A percentile compares a stretch with the other conserved stretches of the same genome.
Evolutionary conservation across 2,797 vertebrate genomes (phyloP).

Genomic region (Alosa sapidissima): DNA sequence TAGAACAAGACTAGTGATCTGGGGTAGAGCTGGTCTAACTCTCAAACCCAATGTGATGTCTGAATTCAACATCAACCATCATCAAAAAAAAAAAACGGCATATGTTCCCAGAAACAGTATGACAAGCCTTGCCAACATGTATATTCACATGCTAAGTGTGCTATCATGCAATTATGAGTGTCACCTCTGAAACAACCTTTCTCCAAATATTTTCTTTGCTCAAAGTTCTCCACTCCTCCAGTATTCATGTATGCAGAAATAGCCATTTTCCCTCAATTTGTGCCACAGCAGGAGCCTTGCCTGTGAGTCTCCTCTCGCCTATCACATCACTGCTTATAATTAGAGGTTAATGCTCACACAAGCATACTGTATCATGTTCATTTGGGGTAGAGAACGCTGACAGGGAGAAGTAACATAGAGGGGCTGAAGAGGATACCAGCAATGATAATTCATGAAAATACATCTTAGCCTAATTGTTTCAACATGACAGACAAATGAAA

Average conservation of each 20-base stretch:
- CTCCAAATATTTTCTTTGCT: too few species aligned
- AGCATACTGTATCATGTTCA: not conserved
- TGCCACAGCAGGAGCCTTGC: not conserved
- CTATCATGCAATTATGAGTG: not conserved
- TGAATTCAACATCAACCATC: too few species aligned
- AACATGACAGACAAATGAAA: not conserved
- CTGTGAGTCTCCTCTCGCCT: not conserved
- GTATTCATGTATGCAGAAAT: not conserved
- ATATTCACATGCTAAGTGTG: not conserved
- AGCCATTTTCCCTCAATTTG: not conserved
- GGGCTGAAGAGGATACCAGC: conserved; percentile 42
- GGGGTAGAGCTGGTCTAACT: too few species aligned
- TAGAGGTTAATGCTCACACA: not conserved
- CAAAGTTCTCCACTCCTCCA: not conserved
- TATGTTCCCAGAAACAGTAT: too few species aligned
- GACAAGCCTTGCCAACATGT: too few species aligned
- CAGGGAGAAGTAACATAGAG: conserved; percentile 36
- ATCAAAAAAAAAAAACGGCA: too few species aligned
- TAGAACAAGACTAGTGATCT: too few species aligned
- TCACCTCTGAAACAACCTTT: not conserved
- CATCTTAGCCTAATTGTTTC: not conserved
- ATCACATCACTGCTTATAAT: not conserved
- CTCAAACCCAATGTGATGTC: too few species aligned
- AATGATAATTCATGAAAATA: conserved; percentile 32
- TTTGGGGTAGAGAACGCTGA: not conserved